Evolutionary conservation across 1,140 invertebrate species (phyloP), one percentile per base, ranked within the genome.

Genomic region (Aradophagus sp.): DNA sequence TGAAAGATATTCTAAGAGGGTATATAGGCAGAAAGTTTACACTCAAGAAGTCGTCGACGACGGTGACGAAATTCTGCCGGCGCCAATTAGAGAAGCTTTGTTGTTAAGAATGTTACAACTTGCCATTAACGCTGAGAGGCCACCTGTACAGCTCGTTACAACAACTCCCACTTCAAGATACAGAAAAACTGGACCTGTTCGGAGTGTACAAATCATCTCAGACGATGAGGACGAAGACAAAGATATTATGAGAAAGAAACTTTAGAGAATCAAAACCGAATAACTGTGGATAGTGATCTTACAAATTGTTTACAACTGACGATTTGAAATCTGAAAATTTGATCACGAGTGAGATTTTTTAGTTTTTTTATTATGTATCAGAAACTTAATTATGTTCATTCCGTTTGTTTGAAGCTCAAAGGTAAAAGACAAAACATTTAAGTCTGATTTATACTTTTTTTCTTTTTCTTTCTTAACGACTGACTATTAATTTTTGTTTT

Each of bases 51-150:
- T 77, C 0, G 26, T 48, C 0, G 82, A 84, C 0, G 83, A 85
- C 0, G 76, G 56, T 0, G 82, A 86, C n/a, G 89, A 91, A 66
- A 90, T 89, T 67, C 69, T 92, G 10, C 91, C 90, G 6, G 83
- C 89, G 0, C 88, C 90, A 17, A 88, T 92, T 5, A 81, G 90
- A 27, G 91, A 92, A 79, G 90, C 90, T 62, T 77, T 92, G 12
- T 71, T 92, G 3, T 69, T 91, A 38, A 88, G 90, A 68, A 91
- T 92, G 90, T 77, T 92, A 2, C 89, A 91, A 65, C 70, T 92
- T 12, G 90, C 90, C 0, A 91, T 92, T 41, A 90, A 89, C 73
- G 87, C 89, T 1, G 89, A 90, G 66, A 86, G 87, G 32, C 86
- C 87, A 20, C 74, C 87, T 2, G 75, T 85, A 53, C 42, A 77